Base-by-base conservation (phyloP, 2,888 invertebrate genomes). In the Meteorus cinctellus region DNA sequence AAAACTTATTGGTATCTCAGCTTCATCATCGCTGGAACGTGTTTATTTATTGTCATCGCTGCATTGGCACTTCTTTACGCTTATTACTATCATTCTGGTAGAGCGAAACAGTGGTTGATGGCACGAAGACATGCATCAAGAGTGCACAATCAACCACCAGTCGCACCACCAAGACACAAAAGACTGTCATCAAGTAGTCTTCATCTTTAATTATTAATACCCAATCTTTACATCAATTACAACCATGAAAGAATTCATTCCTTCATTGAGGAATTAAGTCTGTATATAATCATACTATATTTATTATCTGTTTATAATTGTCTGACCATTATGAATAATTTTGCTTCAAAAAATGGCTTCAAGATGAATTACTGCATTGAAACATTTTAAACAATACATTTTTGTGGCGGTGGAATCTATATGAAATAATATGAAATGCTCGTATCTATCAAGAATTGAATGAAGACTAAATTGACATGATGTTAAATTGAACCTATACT, bases 61-160 rank as follows among this genome's bases (percentile, higher is more conserved):
- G 90, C 92, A 81, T 91, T 95, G 86, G 93, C 93, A 79, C 92
- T 93, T 77, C 91, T 95, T 83, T 95, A 95, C 89, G 90, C 94
- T 84, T 95, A 95, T 89, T 95, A 94, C 87, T 95, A 95, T 91
- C 93, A 94, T 89, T 93, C 94, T 84, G 93, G 94, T 84, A 92
- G 92, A 81, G 92, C 95, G 82, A 94, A 94, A 89, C 91, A 90
- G 80, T 91, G 94, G 86, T 88, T 94, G 34, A 93, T 87, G 85
- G 83, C 86, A n/a, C 84, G 86, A 67, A 84, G 83, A 77, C 14
- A 45, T 48, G 70, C 19, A 55, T 31, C 69, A 31, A 31, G 24
- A 31, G 29, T 34, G 5, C 19, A 65, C 10, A 16, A 14, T 71
- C 79, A 51, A 41, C 86, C 88, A 73, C 89, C 89, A n/a, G 82